A percentile compares a stretch with the other conserved stretches of the same genome.
Conservation (phyloP, 2,113 vertebrate genomes). For the Labrus mixtus region DNA sequence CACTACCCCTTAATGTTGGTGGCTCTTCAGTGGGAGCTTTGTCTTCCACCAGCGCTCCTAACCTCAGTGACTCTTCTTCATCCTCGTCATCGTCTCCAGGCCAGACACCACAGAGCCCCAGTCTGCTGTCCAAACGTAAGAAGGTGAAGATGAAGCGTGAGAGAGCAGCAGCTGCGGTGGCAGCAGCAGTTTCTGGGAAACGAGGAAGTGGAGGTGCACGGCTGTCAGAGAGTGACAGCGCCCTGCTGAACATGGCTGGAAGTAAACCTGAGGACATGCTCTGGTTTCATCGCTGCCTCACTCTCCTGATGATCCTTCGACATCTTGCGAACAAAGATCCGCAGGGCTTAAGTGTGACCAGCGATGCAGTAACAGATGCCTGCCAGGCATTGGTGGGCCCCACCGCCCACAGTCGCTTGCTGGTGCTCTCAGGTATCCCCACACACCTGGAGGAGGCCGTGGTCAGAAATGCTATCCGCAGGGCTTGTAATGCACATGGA, state of each 20-base stretch:
- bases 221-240: constrained; percentile 84
- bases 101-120: constrained; percentile 97
- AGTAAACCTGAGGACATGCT: constrained; percentile 98
- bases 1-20: constrained; percentile 91
- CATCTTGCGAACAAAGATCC: constrained; percentile 95
- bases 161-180: constrained; percentile 85
- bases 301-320: constrained; percentile 95
- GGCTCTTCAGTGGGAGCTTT: constrained; percentile 88
- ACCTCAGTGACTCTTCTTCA: constrained; percentile 95
- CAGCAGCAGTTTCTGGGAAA: constrained; percentile 84
- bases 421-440: constrained; percentile 96
- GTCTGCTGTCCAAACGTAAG: constrained; percentile 95
- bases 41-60: constrained; percentile 89
- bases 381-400: constrained; percentile 95
- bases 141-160: constrained; percentile 99
- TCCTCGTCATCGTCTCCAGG: constrained; percentile 96
- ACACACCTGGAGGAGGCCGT: constrained; percentile 93
- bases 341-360: constrained; percentile 93
- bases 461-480: constrained; percentile 92
- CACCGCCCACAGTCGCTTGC: constrained; percentile 92
- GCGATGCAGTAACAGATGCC: constrained; percentile 93
- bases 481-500: constrained; percentile 94
- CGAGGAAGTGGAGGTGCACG: constrained; percentile 80
- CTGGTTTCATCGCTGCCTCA: constrained; percentile 97
- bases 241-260: constrained; percentile 91